phyloP scores from a whole-genome alignment of 2,888 invertebrate genomes.

The Rhamphomyia laevipes region DNA sequence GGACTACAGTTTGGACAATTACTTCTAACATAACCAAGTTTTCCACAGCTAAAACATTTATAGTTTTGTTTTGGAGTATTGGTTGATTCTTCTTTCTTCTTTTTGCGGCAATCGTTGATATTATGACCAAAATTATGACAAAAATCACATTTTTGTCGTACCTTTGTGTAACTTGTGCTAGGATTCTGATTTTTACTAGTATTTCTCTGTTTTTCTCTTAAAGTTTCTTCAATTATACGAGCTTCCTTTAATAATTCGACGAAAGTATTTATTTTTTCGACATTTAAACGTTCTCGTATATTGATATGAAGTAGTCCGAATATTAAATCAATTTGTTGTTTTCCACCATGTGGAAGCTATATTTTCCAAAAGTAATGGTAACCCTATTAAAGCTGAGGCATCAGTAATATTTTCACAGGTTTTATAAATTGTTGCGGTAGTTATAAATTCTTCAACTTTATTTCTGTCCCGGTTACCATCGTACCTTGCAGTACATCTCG shows the following conservation, averaged over 20 bases:
- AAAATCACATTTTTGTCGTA: too few species aligned
- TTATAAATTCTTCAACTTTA: not conserved
- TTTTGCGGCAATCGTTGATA: too few species aligned
- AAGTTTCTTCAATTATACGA: not conserved
- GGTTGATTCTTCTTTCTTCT: too few species aligned
- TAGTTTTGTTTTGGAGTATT: too few species aligned
- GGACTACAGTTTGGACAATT: not conserved
- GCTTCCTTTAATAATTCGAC: not conserved
- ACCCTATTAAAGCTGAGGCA: not conserved
- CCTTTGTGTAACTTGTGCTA: too few species aligned
- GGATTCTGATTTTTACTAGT: too few species aligned
- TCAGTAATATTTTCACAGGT: not conserved
- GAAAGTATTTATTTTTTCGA: not conserved
- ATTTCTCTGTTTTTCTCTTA: too few species aligned
- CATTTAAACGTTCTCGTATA: not conserved
- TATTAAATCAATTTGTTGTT: not conserved
- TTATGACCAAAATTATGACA: too few species aligned
- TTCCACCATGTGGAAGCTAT: not conserved
- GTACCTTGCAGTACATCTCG: not conserved
- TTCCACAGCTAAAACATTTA: not conserved
- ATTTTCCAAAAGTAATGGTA: not conserved
- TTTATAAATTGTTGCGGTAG: not conserved
- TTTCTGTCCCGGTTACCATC: not conserved
- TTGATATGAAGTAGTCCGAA: not conserved
- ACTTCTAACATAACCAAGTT: not conserved